phyloP scores from a whole-genome alignment of 1,140 invertebrate genomes.

The Drosophila subobscura region DNA sequence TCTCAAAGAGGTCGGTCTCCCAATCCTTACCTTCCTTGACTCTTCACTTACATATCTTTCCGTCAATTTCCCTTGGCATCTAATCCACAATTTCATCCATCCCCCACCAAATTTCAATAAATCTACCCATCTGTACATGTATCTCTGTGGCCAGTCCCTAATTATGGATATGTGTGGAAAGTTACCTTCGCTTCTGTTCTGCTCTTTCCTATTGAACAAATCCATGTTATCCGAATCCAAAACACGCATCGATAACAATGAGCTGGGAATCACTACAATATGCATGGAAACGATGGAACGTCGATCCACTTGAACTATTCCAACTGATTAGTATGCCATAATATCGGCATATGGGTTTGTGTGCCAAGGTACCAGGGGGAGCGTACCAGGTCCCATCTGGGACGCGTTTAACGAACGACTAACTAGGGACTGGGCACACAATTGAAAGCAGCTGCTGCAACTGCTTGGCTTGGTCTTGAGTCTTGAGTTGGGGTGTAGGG shows the following conservation, averaged over 20 bases:
- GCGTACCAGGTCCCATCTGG: slow-evolving; percentile 44
- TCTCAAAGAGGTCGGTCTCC: too few relatives aligned
- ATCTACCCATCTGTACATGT: neutral
- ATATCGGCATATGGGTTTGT: slow-evolving; percentile 7
- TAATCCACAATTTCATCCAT: too few relatives aligned
- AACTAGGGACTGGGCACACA: slow-evolving; percentile 28
- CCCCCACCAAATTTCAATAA: too few relatives aligned
- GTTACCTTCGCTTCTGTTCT: slow-evolving; percentile 26
- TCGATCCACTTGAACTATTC: slow-evolving; percentile 1
- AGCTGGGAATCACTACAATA: neutral
- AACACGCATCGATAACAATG: slow-evolving; percentile 15
- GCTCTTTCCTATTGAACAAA: slow-evolving; percentile 21
- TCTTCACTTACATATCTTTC: too few relatives aligned
- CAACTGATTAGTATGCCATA: slow-evolving; percentile 19
- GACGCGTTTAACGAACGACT: slow-evolving; percentile 49
- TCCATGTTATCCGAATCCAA: slow-evolving; percentile 18
- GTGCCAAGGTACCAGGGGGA: too few relatives aligned
- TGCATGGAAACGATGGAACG: slow-evolving; percentile 10
- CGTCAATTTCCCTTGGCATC: too few relatives aligned
- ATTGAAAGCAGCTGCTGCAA: slow-evolving; percentile 26
- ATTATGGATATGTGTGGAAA: slow-evolving; percentile 2
- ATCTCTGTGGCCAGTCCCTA: neutral
- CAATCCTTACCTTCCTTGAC: too few relatives aligned
- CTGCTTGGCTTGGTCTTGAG: slow-evolving; percentile 17
- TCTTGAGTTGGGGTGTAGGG: neutral